Conservation (phyloP, 2,888 invertebrate species). For the Platypus cylindrus region DNA sequence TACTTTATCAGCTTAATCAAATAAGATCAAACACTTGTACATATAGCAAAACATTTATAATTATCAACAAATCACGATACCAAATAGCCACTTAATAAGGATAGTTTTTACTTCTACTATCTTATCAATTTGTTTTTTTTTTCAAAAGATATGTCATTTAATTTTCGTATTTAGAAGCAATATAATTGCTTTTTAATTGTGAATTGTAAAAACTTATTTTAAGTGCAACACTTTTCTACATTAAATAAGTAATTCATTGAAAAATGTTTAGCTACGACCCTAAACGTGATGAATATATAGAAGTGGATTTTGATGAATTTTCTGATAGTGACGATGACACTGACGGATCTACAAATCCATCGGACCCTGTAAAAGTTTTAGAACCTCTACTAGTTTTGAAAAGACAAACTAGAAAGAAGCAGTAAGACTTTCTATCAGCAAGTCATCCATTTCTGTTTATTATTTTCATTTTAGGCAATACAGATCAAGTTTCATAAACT, state of each 20-base stretch:
- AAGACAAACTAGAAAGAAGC: slow-evolving; percentile 13
- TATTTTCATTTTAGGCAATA: slow-evolving; percentile 12
- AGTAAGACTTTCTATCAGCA: too few relatives aligned
- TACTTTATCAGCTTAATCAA: too few relatives aligned
- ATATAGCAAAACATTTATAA: too few relatives aligned
- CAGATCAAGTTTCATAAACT: slow-evolving; percentile 15
- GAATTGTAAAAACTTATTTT: too few relatives aligned
- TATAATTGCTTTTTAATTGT: too few relatives aligned
- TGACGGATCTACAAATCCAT: slow-evolving; percentile 8
- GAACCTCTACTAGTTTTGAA: slow-evolving; percentile 18
- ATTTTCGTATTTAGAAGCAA: too few relatives aligned
- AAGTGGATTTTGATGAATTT: slow-evolving; percentile 20
- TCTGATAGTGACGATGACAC: slow-evolving; percentile 17
- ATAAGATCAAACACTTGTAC: too few relatives aligned
- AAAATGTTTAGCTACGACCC: slow-evolving; percentile 18
- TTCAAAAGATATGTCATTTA: too few relatives aligned
- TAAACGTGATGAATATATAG: slow-evolving; percentile 17
- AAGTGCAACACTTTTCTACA: neutral
- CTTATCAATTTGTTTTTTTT: too few relatives aligned
- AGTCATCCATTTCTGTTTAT: neutral
- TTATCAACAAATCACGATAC: too few relatives aligned
- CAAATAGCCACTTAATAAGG: too few relatives aligned
- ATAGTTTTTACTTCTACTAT: too few relatives aligned
- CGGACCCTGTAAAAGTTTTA: slow-evolving; percentile 8
- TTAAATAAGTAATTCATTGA: neutral